Base-by-base conservation (phyloP, 2,888 invertebrate genomes). In the Callyntrura sp. region DNA sequence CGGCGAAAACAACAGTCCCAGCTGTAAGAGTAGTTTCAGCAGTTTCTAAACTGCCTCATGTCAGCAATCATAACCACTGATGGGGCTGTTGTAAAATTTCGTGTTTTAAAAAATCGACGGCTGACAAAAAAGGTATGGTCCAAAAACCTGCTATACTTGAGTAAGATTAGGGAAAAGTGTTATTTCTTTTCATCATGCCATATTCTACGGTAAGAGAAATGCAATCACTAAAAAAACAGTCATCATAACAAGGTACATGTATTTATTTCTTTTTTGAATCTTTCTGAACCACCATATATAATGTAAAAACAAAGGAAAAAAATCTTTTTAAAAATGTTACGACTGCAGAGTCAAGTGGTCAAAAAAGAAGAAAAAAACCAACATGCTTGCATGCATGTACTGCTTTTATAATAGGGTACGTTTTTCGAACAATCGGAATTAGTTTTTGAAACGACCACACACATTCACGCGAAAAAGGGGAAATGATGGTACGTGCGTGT, bases 171-270 rank as follows among this genome's bases (percentile, higher is more conserved):
- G 35, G 20, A 62, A 68, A 73, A 73, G 17, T 73, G 73, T 73
- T 48, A 73, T 48, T 70, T 65, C 17, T 70, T 70, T 35, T 6
- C 35, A 70, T n/a, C 0, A 73, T 48, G 48, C 23, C 48, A 73
- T 48, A 73, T 48, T 73, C n/a, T 70, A 28, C 12, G 65, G 20
- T 20, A 35, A 35, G 14, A 73, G 11, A 9, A 48, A 73, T 48
- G 73, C 48, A 73, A 73, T 48, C 73, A 73, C 73, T 35, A 45
- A 73, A 45, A 73, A 43, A 9, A 45, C 43, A 70, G 73, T 73
- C 73, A 73, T 14, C 73, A 73, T 48, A 70, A 73, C 73, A 73
- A 73, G 73, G 73, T 73, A 73, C 11, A 65, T 68, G 17, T 55
- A 70, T 70, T 73, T 73, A 73, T 73, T 73, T 73, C 73, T 45